Percentiles rank a stretch among this genome's conserved stretches.
These are phyloP conservation scores for Monochamus saltuarius DNA, from an alignment of 1,140 invertebrate genomes.

Conservation along the genomic window DNA sequence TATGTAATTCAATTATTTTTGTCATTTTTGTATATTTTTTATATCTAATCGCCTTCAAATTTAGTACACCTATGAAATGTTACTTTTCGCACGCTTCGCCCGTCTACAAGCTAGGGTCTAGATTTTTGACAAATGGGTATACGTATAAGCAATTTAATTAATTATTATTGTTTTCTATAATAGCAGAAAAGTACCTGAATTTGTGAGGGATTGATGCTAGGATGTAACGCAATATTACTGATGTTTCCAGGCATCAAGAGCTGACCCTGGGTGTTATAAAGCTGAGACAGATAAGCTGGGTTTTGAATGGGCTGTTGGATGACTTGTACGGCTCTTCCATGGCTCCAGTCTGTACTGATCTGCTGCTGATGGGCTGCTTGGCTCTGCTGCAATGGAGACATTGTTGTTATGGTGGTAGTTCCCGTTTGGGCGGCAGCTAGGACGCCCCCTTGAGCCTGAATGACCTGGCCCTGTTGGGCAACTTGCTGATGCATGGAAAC, in stretches of 20 bases:
- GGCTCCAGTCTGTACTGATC: constrained; percentile 48
- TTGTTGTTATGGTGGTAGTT: constrained; percentile 51
- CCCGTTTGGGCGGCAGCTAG: constrained; percentile 44
- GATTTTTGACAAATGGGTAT: no score
- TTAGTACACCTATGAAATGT: no score
- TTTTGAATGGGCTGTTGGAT: constrained; percentile 81
- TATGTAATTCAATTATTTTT: no score
- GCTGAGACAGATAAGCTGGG: constrained; percentile 74
- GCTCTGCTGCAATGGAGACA: constrained; percentile 53
- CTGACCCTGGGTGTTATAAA: constrained; percentile 77
- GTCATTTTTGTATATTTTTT: no score
- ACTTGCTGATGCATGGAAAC: constrained; percentile 50
- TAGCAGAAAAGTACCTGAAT: constrained; percentile 61
- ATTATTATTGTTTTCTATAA: no score
- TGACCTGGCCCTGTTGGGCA: constrained; percentile 43
- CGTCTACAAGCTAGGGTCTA: no score
- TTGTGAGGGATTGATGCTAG: constrained; percentile 75
- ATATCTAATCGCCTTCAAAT: no score
- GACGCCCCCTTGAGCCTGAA: constrained; percentile 48
- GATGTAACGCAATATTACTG: constrained; percentile 73
- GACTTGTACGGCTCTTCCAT: constrained; percentile 60
- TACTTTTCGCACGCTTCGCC: no score
- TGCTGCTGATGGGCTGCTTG: constrained; percentile 51
- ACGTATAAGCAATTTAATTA: no score
- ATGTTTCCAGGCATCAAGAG: constrained; percentile 79